Conservation (phyloP, 2,113 vertebrate genomes). For the Gymnobelideus leadbeateri region DNA sequence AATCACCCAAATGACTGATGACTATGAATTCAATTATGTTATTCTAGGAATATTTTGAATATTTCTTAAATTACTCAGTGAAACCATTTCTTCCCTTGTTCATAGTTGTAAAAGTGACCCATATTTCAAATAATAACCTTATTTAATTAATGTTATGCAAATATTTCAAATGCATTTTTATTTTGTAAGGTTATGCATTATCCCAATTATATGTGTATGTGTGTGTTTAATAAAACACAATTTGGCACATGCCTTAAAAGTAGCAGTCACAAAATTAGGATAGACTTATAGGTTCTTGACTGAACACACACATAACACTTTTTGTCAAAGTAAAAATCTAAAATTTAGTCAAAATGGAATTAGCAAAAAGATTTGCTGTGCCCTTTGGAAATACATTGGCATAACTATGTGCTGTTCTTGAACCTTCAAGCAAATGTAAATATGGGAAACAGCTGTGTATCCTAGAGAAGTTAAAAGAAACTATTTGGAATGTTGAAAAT, state of each 20-base stretch:
- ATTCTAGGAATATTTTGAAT: neutral
- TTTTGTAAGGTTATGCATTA: neutral
- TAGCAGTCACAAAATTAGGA: neutral
- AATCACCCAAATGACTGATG: neutral
- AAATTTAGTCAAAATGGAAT: neutral
- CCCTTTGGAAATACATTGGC: neutral
- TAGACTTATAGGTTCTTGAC: neutral
- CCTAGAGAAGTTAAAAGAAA: neutral
- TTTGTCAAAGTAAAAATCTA: conserved; percentile 8
- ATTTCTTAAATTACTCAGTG: neutral
- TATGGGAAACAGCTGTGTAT: neutral
- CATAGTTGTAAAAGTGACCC: neutral
- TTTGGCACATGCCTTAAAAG: neutral
- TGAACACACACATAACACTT: neutral
- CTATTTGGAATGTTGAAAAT: neutral
- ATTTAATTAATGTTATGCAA: neutral
- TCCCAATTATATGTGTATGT: neutral
- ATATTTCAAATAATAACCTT: conserved; percentile 4
- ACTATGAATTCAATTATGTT: neutral
- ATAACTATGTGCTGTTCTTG: neutral
- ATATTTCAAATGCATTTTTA: conserved; percentile 18
- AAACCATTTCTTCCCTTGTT: neutral
- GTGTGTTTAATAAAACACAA: neutral
- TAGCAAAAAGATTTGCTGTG: neutral
- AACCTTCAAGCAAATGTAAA: conserved; percentile 23